Evolutionary conservation across 2,113 vertebrate genomes (phyloP).

Genomic region (Alouatta palliata): DNA sequence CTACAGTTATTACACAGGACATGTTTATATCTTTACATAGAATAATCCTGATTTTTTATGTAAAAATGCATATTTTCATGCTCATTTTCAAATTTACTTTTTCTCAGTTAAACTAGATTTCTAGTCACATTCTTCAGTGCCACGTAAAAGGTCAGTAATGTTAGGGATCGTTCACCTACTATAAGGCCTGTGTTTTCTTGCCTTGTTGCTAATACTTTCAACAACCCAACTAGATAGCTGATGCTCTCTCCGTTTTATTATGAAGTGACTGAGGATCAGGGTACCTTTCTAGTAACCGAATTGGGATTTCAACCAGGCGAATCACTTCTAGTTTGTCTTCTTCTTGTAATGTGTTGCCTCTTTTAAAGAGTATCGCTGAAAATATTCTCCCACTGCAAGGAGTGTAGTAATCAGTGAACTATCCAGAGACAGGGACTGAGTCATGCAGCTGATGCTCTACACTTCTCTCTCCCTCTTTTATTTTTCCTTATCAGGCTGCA

Average conservation of each 20-base stretch:
- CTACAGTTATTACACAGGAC: neutral
- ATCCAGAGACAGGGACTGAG: neutral
- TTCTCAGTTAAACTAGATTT: conserved; percentile 33
- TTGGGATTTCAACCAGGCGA: neutral
- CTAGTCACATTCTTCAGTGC: neutral
- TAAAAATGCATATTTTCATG: neutral
- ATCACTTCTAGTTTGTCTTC: neutral
- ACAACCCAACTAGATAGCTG: neutral
- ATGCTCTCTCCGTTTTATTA: neutral
- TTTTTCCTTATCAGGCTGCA: neutral
- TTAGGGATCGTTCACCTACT: neutral
- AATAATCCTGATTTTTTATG: neutral
- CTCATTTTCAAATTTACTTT: neutral
- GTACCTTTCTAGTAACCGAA: neutral
- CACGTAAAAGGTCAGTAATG: neutral
- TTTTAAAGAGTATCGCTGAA: neutral
- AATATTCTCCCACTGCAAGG: neutral
- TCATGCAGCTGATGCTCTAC: neutral
- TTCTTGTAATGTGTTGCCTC: neutral
- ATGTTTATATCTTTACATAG: neutral
- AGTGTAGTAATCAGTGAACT: neutral
- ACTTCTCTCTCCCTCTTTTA: too few relatives aligned
- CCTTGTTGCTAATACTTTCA: neutral
- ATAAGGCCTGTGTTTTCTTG: neutral
- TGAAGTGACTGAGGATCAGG: neutral